Evolutionary conservation across 30 jellyfish, hydroid and myxozoan genomes (phyloP).

Genomic region (Hydractinia symbiolongicarpus): DNA sequence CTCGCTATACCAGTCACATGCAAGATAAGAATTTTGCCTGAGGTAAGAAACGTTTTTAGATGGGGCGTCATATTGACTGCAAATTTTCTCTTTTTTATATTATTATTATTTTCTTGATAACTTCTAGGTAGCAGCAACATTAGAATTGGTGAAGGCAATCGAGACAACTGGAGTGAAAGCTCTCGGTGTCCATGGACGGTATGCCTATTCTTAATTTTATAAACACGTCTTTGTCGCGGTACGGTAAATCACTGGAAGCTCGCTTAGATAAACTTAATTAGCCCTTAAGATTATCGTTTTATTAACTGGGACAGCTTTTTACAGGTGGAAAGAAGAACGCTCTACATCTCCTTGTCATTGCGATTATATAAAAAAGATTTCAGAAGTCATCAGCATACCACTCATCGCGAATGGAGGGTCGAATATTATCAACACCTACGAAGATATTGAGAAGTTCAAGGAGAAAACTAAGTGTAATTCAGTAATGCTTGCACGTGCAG

Average conservation of each 20-base stretch:
- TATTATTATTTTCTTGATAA: not conserved
- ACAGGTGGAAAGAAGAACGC: slow-evolving; percentile 64
- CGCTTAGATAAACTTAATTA: too few relatives aligned
- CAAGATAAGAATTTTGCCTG: slow-evolving; percentile 88
- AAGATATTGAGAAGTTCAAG: slow-evolving; percentile 50
- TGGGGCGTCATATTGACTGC: not conserved
- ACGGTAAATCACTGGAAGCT: too few relatives aligned
- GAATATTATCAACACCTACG: slow-evolving; percentile 42
- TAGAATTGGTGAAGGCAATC: slow-evolving; percentile 52
- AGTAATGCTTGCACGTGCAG: slow-evolving; percentile 95
- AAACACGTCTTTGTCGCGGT: too few relatives aligned
- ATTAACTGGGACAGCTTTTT: not conserved
- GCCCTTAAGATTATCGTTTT: too few relatives aligned
- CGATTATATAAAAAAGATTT: slow-evolving; percentile 48
- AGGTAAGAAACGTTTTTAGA: slow-evolving; percentile 34
- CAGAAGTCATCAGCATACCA: slow-evolving; percentile 57
- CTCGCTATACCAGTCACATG: slow-evolving; percentile 89
- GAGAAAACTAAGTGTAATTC: slow-evolving; percentile 60
- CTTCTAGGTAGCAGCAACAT: slow-evolving; percentile 62
- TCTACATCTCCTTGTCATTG: slow-evolving; percentile 90
- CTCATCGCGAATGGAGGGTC: slow-evolving; percentile 99
- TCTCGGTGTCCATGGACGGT: slow-evolving; percentile 93
- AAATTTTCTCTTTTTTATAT: not conserved
- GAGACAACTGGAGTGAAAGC: slow-evolving; percentile 89
- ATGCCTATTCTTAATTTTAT: not conserved